Evolutionary conservation across 2,113 vertebrate species (phyloP), one percentile per base, ranked within the genome.

Genomic region (Cephalopholis sonnerati): DNA sequence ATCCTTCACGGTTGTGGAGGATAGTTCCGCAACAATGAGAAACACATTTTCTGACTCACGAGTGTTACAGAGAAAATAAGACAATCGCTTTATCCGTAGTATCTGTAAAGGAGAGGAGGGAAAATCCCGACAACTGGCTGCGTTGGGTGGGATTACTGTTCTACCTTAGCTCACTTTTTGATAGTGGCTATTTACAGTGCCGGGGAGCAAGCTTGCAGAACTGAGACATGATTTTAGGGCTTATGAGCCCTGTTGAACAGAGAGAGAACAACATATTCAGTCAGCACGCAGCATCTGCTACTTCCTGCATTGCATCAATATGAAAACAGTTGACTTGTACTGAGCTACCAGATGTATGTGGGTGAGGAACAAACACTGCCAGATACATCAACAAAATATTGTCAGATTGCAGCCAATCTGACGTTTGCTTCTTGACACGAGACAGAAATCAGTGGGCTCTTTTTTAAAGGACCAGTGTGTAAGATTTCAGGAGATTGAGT

Each of bases 1-100:
- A 87, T 89, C 89, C 87, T 90, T 90, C 91, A 87, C 53, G 76
- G 74, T 74, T 85, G 32, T 53, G 70, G 67, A 70, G 75, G 73
- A 76, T 50, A 25, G 80, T 77, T 83, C 67, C 63, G 51, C 73
- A 69, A 87, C 79, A 68, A 86, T 59, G 62, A 83, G 65, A 88
- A 85, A 86, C 69, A 82, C 74, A 74, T 90, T 87, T 84, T 81
- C 84, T 81, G 65, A 87, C 68, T 90, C 78, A 68, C 44, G 74
- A 85, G 63, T 75, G 75, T 69, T 44, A 41, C 77, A 25, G 69
- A 70, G 44, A 68, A 65, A 81, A 72, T 50, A 75, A 85, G 78
- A 78, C 57, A 62, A 86, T 58, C 58, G 39, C 59, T 87, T 84
- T 72, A 86, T 91, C 80, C 27, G 3, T 20, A 44, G 51, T 7